Conservation (phyloP, 2,888 invertebrate genomes). For the Camptogramma bilineatum region DNA sequence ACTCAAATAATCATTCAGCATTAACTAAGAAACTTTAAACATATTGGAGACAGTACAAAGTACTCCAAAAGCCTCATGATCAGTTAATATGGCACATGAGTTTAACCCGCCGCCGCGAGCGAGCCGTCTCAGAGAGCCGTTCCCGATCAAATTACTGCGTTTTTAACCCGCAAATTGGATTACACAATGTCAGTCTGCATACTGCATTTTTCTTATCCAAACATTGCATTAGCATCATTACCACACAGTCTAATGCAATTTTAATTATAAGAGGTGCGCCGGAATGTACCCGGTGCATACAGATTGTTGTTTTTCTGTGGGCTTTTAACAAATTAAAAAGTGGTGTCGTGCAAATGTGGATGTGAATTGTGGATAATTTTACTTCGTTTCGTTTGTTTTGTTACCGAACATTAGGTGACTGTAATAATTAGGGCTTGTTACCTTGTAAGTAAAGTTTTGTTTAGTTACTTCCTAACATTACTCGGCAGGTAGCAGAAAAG, state of each 20-base stretch:
- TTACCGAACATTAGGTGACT: neutral
- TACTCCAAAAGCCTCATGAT: neutral
- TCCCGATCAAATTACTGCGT: slow-evolving; percentile 55
- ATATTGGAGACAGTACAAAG: neutral
- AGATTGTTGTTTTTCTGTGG: slow-evolving; percentile 79
- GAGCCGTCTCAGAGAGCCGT: slow-evolving; percentile 13
- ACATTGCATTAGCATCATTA: slow-evolving; percentile 76
- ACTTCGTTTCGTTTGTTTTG: neutral
- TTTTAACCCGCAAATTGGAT: slow-evolving; percentile 63
- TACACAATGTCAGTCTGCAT: slow-evolving; percentile 61
- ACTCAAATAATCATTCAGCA: neutral
- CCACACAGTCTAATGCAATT: slow-evolving; percentile 80
- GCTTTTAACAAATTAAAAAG: slow-evolving; percentile 83
- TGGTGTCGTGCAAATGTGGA: slow-evolving; percentile 42
- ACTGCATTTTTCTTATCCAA: slow-evolving; percentile 70
- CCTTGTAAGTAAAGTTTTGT: too few species aligned
- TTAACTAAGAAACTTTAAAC: neutral
- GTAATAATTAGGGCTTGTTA: too few species aligned
- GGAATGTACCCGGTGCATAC: slow-evolving; percentile 76
- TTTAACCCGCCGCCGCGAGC: neutral
- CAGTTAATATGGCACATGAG: slow-evolving; percentile 4
- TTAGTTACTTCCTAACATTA: too few species aligned
- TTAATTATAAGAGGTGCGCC: slow-evolving; percentile 83
- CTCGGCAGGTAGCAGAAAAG: too few species aligned
- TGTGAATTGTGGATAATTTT: slow-evolving; percentile 11